Percentiles rank a stretch among this genome's conserved stretches.
Conservation (phyloP, 1,140 invertebrate species). For the Calephelis nemesis region DNA sequence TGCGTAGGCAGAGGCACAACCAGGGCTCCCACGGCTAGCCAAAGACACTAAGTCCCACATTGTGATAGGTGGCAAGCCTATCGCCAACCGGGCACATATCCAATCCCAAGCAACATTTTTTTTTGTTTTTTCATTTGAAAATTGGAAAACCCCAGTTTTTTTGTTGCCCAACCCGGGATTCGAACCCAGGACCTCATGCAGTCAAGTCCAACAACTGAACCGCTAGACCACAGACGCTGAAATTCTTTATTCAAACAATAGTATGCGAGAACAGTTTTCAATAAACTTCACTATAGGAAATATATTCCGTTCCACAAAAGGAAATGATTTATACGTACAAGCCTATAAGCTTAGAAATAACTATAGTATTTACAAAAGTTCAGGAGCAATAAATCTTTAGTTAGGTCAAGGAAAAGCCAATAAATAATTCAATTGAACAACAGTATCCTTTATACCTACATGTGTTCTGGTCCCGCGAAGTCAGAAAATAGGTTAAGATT, state of each 20-base stretch:
- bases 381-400: conserved; percentile 3
- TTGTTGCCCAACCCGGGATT: no score
- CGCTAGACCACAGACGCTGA: no score
- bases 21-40: no score
- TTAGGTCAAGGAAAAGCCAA: conserved; percentile 8
- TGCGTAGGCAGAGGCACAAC: no score
- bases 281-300: background rate
- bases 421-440: conserved; percentile 10
- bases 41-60: no score
- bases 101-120: no score
- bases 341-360: conserved; percentile 3
- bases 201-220: background rate
- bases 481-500: background rate
- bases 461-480: background rate
- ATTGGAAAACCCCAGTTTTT: no score
- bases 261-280: background rate
- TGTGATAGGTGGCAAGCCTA: no score
- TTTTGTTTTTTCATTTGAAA: no score
- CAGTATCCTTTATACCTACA: background rate
- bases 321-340: conserved; percentile 3
- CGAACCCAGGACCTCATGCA: background rate
- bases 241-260: no score
- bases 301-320: background rate
- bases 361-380: conserved; percentile 4
- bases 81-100: no score